Conservation (phyloP, 1,140 invertebrate genomes). For the Caerostris extrusa region DNA sequence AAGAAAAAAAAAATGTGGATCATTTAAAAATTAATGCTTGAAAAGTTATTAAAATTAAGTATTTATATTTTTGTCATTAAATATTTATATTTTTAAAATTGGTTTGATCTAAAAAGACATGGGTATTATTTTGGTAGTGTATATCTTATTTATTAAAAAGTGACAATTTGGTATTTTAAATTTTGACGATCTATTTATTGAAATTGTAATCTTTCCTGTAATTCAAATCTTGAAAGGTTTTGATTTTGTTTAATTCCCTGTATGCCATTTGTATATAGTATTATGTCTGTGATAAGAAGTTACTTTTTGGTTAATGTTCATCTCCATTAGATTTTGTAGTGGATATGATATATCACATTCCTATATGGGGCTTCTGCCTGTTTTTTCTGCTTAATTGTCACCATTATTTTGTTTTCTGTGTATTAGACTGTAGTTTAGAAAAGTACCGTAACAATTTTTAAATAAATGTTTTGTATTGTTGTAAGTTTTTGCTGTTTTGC, state of each 20-base stretch:
- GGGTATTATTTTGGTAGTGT: too few species aligned
- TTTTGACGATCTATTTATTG: neutral
- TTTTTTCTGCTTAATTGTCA: neutral
- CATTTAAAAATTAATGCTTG: too few species aligned
- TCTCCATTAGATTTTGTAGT: slow-evolving; percentile 6
- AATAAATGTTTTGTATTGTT: slow-evolving; percentile 38
- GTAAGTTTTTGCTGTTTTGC: neutral
- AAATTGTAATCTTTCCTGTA: neutral
- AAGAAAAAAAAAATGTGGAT: too few species aligned
- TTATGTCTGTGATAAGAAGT: slow-evolving; percentile 25
- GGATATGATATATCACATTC: slow-evolving; percentile 18
- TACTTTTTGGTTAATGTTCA: slow-evolving; percentile 23
- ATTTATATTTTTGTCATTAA: too few species aligned
- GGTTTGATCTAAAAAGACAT: too few species aligned
- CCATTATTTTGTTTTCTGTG: slow-evolving; percentile 1
- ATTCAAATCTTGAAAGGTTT: neutral
- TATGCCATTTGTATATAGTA: slow-evolving; percentile 31
- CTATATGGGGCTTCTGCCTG: neutral
- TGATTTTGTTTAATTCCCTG: neutral
- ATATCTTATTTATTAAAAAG: too few species aligned
- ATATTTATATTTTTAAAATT: too few species aligned
- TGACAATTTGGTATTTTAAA: neutral
- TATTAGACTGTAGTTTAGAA: neutral
- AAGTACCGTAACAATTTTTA: neutral
- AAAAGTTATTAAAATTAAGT: too few species aligned